Evolutionary conservation across 2,113 vertebrate genomes (phyloP), one percentile per base, ranked within the genome.

Genomic region (Hemiscyllium ocellatum): DNA sequence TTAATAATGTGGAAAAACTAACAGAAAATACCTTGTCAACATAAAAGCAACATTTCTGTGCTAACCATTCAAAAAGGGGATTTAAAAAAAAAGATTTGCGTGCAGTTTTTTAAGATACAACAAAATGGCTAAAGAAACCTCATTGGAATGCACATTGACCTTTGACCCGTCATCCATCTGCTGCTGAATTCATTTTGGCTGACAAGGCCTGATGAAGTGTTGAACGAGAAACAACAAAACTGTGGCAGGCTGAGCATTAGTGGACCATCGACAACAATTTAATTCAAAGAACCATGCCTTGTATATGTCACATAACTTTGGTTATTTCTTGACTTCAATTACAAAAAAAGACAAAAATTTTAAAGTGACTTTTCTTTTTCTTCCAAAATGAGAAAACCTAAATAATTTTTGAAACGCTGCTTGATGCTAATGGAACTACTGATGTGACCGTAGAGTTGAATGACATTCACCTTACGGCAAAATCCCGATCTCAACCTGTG

Each of bases 151-250:
- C 69, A 52, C 69, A 52, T 13, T 72, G 94, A 95, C 68, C 94
- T 95, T 72, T 72, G 42, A 76, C 94, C 69, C 26, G 42, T 33
- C 94, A 95, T 95, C 94, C 68, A 95, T 95, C 94, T 95, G 94
- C 91, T 94, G 91, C 66, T 69, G 91, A 94, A 94, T 94, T 94
- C 91, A 94, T 20, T 95, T 76, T 50, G 94, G 68, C 47, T 52
- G 94, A 95, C 68, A 95, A 29, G 94, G 69, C 94, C 69, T 95
- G 94, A 95, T 95, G 68, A 95, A 72, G 94, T 72, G 94, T 95
- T 69, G 47, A 2, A 26, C 10, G 69, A 76, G 69, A 68, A 72
- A 72, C 42, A 76, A 50, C 94, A 95, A 95, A 95, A 95, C 47
- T 17, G 26, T 95, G 47, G 94, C 94, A 95, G 94, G 69, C 94